Conservation (phyloP, 2,888 invertebrate genomes). For the Sylvicola fuscatus region DNA sequence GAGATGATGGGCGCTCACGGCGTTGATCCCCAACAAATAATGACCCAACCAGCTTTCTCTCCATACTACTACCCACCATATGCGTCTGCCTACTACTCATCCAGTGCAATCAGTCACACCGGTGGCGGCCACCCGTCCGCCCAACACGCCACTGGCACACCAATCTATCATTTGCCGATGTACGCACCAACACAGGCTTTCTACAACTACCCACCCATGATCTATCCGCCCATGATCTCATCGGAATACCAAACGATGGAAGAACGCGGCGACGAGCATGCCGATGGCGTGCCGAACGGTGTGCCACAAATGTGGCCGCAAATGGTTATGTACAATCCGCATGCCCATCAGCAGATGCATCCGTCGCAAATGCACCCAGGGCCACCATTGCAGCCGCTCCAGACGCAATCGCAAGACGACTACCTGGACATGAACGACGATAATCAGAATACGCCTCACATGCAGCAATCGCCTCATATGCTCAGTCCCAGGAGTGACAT, state of each 20-base stretch:
- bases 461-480: background rate
- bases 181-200: constrained; percentile 15
- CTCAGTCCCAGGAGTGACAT: too few relatives aligned
- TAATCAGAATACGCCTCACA: background rate
- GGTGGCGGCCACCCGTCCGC: constrained; percentile 17
- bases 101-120: constrained; percentile 10
- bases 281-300: background rate
- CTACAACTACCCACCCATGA: constrained; percentile 15
- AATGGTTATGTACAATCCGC: too few relatives aligned
- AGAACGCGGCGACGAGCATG: constrained; percentile 8
- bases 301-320: constrained; percentile 14
- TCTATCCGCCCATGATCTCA: constrained; percentile 17
- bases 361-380: constrained; percentile 13
- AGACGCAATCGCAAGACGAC: constrained; percentile 12
- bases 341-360: too few relatives aligned
- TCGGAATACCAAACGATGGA: constrained; percentile 18
- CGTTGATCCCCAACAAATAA: constrained; percentile 9
- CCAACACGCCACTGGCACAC: constrained; percentile 21
- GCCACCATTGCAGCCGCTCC: background rate
- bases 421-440: constrained; percentile 10
- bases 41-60: constrained; percentile 11
- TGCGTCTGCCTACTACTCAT: constrained; percentile 6
- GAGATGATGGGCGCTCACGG: background rate
- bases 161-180: constrained; percentile 18
- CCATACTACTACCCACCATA: constrained; percentile 9